A percentile compares a stretch with the other conserved stretches of the same genome.
These are phyloP conservation scores for Pocillopora damicornis DNA, from an alignment of 64 coral and sea anemone genomes.

Conservation along the genomic window DNA sequence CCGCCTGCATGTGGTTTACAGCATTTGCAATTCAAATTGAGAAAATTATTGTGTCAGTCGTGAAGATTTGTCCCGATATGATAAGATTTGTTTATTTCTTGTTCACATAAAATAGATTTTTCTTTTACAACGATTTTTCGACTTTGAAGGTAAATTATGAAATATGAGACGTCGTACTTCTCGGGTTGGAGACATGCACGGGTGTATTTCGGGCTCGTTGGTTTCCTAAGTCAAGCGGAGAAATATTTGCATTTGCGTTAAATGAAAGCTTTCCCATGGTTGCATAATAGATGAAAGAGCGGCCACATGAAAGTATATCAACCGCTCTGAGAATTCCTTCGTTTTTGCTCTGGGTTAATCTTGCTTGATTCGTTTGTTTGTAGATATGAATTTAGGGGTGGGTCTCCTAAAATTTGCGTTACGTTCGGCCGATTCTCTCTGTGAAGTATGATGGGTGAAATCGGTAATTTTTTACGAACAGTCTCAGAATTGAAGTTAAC, in stretches of 20 bases:
- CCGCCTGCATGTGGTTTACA: slow-evolving; percentile 4
- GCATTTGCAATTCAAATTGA: slow-evolving; percentile 32
- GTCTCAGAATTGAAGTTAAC: not conserved
- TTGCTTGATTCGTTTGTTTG: not conserved
- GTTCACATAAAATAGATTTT: not conserved
- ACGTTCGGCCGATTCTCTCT: not conserved
- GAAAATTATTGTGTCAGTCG: not conserved
- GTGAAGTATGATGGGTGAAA: no score
- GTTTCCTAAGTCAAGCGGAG: not conserved
- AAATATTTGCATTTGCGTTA: not conserved
- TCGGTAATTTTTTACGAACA: not conserved
- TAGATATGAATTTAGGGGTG: not conserved
- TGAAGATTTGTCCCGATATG: not conserved
- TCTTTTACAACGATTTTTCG: not conserved
- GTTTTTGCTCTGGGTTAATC: not conserved
- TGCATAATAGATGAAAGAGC: not conserved
- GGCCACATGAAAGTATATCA: not conserved
- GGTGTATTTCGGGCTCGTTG: slow-evolving; percentile 1
- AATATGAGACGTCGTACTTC: not conserved
- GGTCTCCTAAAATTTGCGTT: not conserved
- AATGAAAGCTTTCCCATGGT: not conserved
- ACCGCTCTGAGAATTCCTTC: not conserved
- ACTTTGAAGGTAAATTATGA: not conserved
- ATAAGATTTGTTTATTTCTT: not conserved
- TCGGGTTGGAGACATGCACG: not conserved